phyloP scores from a whole-genome alignment of 1,140 invertebrate genomes.

The Drosophila setifemur region DNA sequence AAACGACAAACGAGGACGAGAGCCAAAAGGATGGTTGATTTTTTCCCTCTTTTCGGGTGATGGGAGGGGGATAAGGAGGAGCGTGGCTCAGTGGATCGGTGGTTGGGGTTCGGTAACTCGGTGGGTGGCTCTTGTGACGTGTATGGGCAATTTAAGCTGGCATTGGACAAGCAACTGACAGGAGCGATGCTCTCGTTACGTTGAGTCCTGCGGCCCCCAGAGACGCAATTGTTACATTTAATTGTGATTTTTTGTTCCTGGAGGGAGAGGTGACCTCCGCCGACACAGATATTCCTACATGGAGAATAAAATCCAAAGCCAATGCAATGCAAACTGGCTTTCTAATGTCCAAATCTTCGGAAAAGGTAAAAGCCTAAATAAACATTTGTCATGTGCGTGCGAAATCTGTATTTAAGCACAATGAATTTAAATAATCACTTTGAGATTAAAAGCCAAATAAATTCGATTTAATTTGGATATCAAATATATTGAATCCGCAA shows the following conservation, averaged over 20 bases:
- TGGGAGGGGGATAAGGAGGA: neutral
- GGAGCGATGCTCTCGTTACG: conserved; percentile 43
- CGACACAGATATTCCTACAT: neutral
- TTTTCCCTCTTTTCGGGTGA: no score
- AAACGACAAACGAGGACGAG: conserved; percentile 51
- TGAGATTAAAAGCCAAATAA: neutral
- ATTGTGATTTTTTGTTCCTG: conserved; percentile 77
- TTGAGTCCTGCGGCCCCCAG: conserved; percentile 62
- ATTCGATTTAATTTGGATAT: no score
- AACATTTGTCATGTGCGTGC: neutral
- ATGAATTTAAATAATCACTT: neutral
- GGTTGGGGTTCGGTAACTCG: neutral
- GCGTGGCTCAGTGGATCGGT: neutral
- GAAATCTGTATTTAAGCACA: neutral
- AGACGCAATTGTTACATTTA: conserved; percentile 80
- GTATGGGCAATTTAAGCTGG: conserved; percentile 80
- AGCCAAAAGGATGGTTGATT: conserved; percentile 41
- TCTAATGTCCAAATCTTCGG: neutral
- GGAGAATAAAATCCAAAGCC: neutral
- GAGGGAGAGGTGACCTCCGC: neutral
- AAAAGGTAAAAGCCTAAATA: neutral
- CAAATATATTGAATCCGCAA: no score
- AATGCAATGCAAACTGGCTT: neutral
- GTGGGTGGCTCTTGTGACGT: conserved; percentile 47
- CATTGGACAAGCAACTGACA: conserved; percentile 78